These are phyloP conservation scores for Latrodectus elegans DNA, from an alignment of 2,888 invertebrate genomes.

Conservation along the genomic window DNA sequence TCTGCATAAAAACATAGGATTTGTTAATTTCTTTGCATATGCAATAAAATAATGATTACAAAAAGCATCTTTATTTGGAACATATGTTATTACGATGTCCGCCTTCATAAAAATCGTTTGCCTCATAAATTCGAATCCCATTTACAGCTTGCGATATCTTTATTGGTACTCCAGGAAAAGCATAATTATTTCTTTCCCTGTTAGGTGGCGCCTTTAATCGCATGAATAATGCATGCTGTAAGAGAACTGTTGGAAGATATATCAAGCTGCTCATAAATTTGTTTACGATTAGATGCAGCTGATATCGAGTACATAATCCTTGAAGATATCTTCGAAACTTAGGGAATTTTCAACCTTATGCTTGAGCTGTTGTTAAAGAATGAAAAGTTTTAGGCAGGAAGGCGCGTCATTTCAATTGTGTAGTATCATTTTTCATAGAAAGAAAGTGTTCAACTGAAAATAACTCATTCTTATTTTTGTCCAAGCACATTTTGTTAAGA, in stretches of 20 bases:
- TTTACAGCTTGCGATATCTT: constrained; percentile 11
- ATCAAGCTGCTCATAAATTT: constrained; percentile 44
- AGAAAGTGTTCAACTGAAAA: too few species aligned
- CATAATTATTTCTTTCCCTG: constrained; percentile 37
- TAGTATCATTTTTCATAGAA: background rate
- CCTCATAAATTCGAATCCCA: constrained; percentile 11
- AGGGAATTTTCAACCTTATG: constrained; percentile 20
- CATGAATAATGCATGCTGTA: constrained; percentile 41
- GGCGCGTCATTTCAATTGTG: constrained; percentile 9
- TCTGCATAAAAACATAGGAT: too few species aligned
- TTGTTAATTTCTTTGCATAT: too few species aligned
- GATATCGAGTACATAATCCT: constrained; percentile 9
- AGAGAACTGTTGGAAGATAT: constrained; percentile 6
- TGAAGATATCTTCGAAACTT: background rate
- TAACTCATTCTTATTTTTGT: too few species aligned
- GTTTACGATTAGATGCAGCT: constrained; percentile 42
- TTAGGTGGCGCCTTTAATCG: constrained; percentile 22
- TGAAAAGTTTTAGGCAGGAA: constrained; percentile 10
- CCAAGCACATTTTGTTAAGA: too few species aligned
- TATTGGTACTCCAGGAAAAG: constrained; percentile 27
- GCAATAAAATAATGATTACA: too few species aligned
- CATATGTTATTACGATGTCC: background rate
- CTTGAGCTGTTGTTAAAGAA: constrained; percentile 11
- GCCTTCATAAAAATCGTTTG: background rate
- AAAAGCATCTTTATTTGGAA: background rate